Conservation (phyloP, 1,140 invertebrate genomes). For the Drosophila rufa region DNA sequence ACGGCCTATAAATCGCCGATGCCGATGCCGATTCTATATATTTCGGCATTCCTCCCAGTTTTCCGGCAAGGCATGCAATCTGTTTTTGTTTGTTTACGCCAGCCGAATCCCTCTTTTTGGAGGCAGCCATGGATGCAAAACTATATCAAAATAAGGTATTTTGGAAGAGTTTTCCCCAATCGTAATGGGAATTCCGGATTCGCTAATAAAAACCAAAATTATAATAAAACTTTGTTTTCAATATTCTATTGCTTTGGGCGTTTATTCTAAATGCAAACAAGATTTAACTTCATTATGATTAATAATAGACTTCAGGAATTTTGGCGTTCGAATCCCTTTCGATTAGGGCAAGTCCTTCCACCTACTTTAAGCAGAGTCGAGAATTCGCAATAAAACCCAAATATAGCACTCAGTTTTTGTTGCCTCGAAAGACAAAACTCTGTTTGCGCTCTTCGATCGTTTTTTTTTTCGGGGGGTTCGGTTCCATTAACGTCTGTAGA, state of each 20-base stretch:
- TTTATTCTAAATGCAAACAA: neutral
- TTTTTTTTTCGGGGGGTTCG: conserved; percentile 18
- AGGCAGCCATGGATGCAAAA: conserved; percentile 63
- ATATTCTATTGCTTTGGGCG: neutral
- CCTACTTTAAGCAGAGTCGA: conserved; percentile 4
- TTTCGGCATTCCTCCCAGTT: conserved; percentile 53
- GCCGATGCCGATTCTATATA: conserved; percentile 26
- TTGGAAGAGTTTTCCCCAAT: neutral
- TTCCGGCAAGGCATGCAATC: conserved; percentile 53
- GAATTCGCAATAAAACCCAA: conserved; percentile 14
- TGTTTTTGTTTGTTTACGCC: conserved; percentile 75
- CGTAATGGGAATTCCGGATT: conserved; percentile 19
- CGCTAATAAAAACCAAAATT: conserved; percentile 6
- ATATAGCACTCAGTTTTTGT: conserved; percentile 3
- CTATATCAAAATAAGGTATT: conserved; percentile 52
- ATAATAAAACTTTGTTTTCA: conserved; percentile 4
- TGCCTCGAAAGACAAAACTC: conserved; percentile 40
- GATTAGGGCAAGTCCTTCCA: too few species aligned
- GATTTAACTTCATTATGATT: too few species aligned
- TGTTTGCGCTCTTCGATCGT: conserved; percentile 12
- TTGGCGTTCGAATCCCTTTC: neutral
- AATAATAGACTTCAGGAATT: neutral
- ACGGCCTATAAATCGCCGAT: conserved; percentile 76
- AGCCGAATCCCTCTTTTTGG: conserved; percentile 49
- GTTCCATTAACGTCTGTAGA: conserved; percentile 64